These are phyloP conservation scores for Drosophila ohnishii DNA, from an alignment of 1,140 invertebrate species.

Conservation along the genomic window DNA sequence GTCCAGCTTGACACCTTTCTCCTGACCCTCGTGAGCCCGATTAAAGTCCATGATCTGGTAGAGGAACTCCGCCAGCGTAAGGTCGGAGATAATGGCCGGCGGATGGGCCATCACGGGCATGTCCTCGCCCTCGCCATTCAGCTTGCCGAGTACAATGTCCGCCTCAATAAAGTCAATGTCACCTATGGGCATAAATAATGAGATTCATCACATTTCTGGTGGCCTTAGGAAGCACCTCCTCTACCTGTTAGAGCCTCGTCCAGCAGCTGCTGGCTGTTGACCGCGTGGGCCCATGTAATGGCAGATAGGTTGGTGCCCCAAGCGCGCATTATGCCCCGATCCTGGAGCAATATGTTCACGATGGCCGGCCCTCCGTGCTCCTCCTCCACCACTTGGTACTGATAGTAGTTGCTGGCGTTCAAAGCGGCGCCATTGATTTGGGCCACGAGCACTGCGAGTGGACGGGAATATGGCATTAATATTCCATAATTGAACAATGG, in stretches of 20 bases:
- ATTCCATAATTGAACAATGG: constrained; percentile 47
- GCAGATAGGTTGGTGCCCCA: constrained; percentile 86
- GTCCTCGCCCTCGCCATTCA: constrained; percentile 83
- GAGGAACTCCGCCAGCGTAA: constrained; percentile 90
- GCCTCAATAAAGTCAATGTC: constrained; percentile 92
- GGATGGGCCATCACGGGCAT: constrained; percentile 95
- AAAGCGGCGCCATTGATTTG: constrained; percentile 58
- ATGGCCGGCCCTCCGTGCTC: neutral
- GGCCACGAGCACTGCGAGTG: constrained; percentile 47
- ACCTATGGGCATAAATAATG: constrained; percentile 21
- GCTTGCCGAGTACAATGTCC: constrained; percentile 90
- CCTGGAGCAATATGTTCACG: constrained; percentile 26
- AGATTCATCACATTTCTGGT: neutral
- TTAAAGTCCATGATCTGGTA: constrained; percentile 84
- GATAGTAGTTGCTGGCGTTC: constrained; percentile 52
- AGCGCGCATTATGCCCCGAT: constrained; percentile 37
- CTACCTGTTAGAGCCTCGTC: constrained; percentile 85
- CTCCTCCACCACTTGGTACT: constrained; percentile 34
- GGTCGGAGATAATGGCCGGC: constrained; percentile 88
- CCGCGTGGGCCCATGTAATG: constrained; percentile 92
- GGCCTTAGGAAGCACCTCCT: constrained; percentile 45
- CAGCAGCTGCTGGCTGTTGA: constrained; percentile 88
- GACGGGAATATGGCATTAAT: constrained; percentile 37
- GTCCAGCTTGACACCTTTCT: constrained; percentile 93
- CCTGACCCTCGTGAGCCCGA: constrained; percentile 55